Evolutionary conservation across 2,113 vertebrate species (phyloP).

Genomic region (Pyxicephalus adspersus): DNA sequence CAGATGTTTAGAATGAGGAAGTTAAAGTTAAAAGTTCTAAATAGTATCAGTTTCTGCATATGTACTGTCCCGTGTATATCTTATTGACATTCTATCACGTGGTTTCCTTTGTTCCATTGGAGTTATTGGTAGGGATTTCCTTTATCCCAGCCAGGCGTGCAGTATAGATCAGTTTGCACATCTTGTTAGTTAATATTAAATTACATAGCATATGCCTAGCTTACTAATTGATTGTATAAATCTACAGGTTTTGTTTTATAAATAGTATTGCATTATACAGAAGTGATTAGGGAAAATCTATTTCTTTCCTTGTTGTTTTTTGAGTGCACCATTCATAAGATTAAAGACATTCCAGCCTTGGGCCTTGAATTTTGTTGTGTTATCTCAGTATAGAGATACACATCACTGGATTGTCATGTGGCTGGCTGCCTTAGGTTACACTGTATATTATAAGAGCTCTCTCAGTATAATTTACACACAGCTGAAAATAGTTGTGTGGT

Average conservation of each 20-base stretch:
- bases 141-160: too few species aligned
- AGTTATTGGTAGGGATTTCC: too few species aligned
- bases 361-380: background rate
- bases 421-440: background rate
- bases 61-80: background rate
- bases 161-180: too few species aligned
- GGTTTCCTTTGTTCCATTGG: too few species aligned
- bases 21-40: too few species aligned
- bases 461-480: background rate
- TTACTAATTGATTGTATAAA: too few species aligned
- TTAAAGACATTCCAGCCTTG: background rate
- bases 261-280: background rate
- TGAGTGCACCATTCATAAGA: background rate
- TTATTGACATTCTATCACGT: too few species aligned
- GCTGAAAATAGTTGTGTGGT: constrained; percentile 28
- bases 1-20: constrained; percentile 1
- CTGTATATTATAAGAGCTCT: constrained; percentile 30
- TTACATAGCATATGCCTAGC: too few species aligned
- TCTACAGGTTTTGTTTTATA: too few species aligned
- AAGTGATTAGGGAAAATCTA: background rate
- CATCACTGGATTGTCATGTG: background rate
- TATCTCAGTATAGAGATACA: constrained; percentile 17
- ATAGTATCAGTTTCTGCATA: too few species aligned
- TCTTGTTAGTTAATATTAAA: too few species aligned
- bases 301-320: background rate